A percentile compares a stretch with the other conserved stretches of the same genome.
Conservation (phyloP, 2,113 vertebrate species). For the Podarcis cretensis region DNA sequence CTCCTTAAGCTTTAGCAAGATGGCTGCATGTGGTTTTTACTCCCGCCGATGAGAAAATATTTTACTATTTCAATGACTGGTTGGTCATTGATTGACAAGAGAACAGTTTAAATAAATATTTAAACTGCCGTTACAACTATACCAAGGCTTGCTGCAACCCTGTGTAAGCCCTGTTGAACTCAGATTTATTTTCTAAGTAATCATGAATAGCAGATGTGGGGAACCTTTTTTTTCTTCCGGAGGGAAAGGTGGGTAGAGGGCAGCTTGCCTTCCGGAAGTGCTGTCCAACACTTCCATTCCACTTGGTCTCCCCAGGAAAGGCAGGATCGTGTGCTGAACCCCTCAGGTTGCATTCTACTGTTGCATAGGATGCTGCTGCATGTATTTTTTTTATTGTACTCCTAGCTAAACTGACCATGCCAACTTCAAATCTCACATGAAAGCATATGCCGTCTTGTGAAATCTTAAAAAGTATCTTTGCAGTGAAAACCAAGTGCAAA, state of each 20-base stretch:
- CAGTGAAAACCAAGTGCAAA: conserved; percentile 5
- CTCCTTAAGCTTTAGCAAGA: too few species aligned
- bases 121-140: too few species aligned
- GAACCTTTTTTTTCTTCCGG: neutral
- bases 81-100: too few species aligned
- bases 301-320: neutral
- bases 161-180: neutral
- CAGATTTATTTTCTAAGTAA: neutral
- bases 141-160: too few species aligned
- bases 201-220: neutral
- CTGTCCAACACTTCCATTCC: neutral
- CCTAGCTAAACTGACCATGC: neutral
- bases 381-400: neutral
- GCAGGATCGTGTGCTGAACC: neutral
- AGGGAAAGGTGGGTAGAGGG: neutral
- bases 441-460: neutral
- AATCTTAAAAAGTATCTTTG: neutral
- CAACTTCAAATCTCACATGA: neutral
- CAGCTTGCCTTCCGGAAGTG: neutral
- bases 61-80: too few species aligned
- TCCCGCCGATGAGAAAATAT: too few species aligned
- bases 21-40: too few species aligned
- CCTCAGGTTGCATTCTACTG: neutral
- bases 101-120: too few species aligned
- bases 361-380: neutral